Conservation (phyloP, 2,888 invertebrate species). For the Hoplodrina blanda region DNA sequence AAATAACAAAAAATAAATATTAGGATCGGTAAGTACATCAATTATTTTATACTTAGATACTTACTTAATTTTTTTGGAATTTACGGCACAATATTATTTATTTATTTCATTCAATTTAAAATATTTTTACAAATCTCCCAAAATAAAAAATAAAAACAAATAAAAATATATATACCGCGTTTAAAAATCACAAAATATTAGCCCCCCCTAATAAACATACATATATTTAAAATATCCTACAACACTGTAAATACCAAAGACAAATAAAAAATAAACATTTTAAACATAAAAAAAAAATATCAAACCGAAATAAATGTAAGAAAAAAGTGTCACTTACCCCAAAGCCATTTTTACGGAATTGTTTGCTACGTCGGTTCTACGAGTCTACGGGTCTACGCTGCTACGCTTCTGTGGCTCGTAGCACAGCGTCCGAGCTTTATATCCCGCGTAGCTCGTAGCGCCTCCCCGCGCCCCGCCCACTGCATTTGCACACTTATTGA, state of each 20-base stretch:
- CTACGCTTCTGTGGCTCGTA: slow-evolving; percentile 73
- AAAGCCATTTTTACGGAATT: slow-evolving; percentile 68
- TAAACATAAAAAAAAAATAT: background rate
- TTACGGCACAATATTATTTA: background rate
- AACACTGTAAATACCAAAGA: background rate
- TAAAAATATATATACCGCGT: background rate
- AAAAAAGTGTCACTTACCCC: slow-evolving; percentile 58
- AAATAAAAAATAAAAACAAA: too few species aligned
- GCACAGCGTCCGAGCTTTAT: slow-evolving; percentile 76
- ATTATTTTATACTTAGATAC: too few species aligned
- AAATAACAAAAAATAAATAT: too few species aligned
- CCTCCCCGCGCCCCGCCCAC: slow-evolving; percentile 74
- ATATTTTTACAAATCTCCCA: background rate
- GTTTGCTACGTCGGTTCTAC: slow-evolving; percentile 59
- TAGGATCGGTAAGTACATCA: too few species aligned
- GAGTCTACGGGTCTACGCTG: slow-evolving; percentile 70
- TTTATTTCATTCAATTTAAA: background rate
- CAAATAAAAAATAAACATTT: background rate
- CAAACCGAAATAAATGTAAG: background rate
- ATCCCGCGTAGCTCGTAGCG: slow-evolving; percentile 68
- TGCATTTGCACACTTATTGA: slow-evolving; percentile 68
- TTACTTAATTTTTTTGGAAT: background rate
- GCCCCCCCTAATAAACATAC: background rate
- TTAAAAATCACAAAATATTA: background rate
- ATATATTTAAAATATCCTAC: background rate